phyloP scores from a whole-genome alignment of 2,113 vertebrate species.

The Poeciliopsis turrubarensis region DNA sequence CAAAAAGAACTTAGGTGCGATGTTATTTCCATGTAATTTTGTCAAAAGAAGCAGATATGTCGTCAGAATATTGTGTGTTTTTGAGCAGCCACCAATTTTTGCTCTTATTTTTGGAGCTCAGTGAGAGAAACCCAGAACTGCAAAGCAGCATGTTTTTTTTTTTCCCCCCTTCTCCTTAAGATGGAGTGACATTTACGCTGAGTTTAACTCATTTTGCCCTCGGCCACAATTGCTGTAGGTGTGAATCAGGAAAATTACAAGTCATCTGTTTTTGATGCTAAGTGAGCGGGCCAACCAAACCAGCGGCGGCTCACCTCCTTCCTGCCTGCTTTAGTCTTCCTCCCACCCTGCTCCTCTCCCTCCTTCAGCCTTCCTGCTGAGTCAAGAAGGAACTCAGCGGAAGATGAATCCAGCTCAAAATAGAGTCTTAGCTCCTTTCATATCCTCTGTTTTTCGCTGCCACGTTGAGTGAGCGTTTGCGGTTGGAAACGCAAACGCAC shows the following conservation, averaged over 20 bases:
- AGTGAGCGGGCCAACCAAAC: background rate
- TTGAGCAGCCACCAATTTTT: background rate
- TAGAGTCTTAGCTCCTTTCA: constrained; percentile 37
- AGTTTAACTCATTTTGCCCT: background rate
- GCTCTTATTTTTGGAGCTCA: background rate
- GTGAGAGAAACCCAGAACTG: background rate
- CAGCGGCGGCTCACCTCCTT: constrained; percentile 19
- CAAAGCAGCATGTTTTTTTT: background rate
- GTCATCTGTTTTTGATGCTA: constrained; percentile 19
- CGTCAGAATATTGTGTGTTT: background rate
- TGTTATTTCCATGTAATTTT: background rate
- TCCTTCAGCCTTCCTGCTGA: constrained; percentile 38
- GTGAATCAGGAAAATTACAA: constrained; percentile 6
- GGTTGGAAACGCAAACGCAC: constrained; percentile 1
- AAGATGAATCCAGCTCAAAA: constrained; percentile 39
- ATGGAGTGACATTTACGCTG: background rate
- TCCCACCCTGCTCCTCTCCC: background rate
- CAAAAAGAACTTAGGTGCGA: background rate
- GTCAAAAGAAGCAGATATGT: background rate
- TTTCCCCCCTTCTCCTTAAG: background rate
- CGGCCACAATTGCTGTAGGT: background rate
- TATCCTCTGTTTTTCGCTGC: constrained; percentile 19
- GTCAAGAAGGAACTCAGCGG: constrained; percentile 39
- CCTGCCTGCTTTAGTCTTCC: constrained; percentile 3
- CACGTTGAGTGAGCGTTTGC: background rate